Conservation (phyloP, 2,888 invertebrate species). For the Papilio gigon region DNA sequence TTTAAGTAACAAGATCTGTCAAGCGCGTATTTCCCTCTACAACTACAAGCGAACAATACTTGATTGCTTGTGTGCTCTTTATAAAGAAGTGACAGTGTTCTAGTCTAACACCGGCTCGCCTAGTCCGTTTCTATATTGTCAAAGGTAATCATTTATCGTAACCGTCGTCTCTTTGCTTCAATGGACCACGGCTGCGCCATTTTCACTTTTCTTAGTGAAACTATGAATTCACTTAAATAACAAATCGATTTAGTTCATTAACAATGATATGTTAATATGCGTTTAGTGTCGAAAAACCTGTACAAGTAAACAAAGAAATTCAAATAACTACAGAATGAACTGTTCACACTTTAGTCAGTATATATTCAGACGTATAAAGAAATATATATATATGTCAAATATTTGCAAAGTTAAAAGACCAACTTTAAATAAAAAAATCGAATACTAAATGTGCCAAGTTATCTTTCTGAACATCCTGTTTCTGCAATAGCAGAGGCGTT, state of each 20-base stretch:
- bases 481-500: conserved; percentile 4
- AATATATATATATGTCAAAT: neutral
- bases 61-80: neutral
- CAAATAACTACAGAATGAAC: no score
- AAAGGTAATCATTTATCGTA: conserved; percentile 40
- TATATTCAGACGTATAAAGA: neutral
- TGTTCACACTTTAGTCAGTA: no score
- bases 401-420: neutral
- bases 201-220: conserved; percentile 73
- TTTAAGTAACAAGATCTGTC: neutral
- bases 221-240: conserved; percentile 51
- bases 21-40: no score
- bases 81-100: neutral
- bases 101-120: neutral
- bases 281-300: conserved; percentile 28
- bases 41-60: neutral
- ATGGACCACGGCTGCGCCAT: conserved; percentile 52
- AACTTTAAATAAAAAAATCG: neutral
- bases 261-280: no score
- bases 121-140: neutral
- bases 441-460: neutral
- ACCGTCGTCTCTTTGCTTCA: conserved; percentile 43
- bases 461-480: conserved; percentile 6
- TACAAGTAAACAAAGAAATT: no score
- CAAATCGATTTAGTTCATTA: conserved; percentile 53